Evolutionary conservation across 2,797 vertebrate species (phyloP).

Genomic region (Silurus aristotelis): DNA sequence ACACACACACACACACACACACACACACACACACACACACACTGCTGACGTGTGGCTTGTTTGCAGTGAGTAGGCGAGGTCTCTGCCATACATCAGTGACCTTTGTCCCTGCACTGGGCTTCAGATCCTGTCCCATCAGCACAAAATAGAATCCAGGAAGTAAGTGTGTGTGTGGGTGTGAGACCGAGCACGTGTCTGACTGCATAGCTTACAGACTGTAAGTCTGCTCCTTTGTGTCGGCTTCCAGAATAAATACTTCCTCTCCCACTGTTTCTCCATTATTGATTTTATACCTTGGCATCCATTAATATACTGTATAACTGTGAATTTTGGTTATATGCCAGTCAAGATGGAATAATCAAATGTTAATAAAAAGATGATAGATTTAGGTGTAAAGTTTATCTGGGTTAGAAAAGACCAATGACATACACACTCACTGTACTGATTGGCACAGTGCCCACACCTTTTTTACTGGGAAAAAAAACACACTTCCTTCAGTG

Average conservation of each 20-base stretch:
- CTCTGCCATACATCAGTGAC: conserved; percentile 31
- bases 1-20: conserved; percentile 18
- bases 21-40: conserved; percentile 33
- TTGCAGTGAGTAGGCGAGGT: conserved; percentile 35
- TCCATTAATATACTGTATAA: background rate
- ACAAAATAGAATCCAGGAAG: conserved; percentile 54
- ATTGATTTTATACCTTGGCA: too few species aligned
- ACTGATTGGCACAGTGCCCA: too few species aligned
- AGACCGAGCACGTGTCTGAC: conserved; percentile 32
- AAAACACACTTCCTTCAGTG: background rate
- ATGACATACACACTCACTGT: background rate
- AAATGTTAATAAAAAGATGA: background rate
- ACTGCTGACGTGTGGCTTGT: conserved; percentile 29
- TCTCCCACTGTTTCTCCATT: background rate
- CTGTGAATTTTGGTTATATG: background rate
- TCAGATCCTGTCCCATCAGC: conserved; percentile 69
- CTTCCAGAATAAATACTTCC: background rate
- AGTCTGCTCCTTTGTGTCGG: conserved; percentile 28
- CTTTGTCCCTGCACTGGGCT: conserved; percentile 48
- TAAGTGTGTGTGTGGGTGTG: background rate
- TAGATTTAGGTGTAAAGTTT: background rate
- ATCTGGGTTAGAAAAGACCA: background rate
- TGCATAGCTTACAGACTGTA: conserved; percentile 4
- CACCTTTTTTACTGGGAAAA: background rate
- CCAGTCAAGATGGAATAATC: background rate